phyloP scores from a whole-genome alignment of 2,797 vertebrate species.

The Tympanoctomys barrerae region DNA sequence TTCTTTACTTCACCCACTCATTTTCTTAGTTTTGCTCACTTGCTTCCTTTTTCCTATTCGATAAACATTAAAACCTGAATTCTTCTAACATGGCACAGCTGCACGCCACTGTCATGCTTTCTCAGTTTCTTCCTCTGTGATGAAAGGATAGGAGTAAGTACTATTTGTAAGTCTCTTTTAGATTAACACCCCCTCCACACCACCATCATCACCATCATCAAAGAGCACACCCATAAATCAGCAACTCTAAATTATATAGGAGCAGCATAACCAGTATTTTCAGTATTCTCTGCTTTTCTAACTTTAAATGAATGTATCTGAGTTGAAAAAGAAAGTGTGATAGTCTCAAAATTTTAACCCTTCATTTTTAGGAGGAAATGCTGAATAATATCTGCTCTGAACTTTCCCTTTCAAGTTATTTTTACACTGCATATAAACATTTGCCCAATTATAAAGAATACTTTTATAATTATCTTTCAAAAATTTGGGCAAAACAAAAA shows the following conservation, averaged over 20 bases:
- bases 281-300: conserved; percentile 37
- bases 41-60: neutral
- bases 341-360: conserved; percentile 66
- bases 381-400: conserved; percentile 54
- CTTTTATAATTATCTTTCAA: conserved; percentile 44
- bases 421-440: conserved; percentile 41
- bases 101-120: neutral
- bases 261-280: neutral
- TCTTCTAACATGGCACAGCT: neutral
- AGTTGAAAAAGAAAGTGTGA: conserved; percentile 25
- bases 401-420: neutral
- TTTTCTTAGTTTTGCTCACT: conserved; percentile 10
- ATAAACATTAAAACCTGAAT: neutral
- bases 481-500: conserved; percentile 66
- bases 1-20: neutral
- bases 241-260: neutral
- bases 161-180: neutral
- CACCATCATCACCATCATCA: neutral
- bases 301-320: neutral
- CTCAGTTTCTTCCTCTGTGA: neutral
- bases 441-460: conserved; percentile 11
- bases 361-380: conserved; percentile 35
- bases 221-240: neutral
- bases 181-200: neutral
- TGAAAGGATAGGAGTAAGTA: neutral